Percentiles rank a stretch among this genome's conserved stretches.
phyloP scores from a whole-genome alignment of 2,797 vertebrate species.

The Prunella strophiata region DNA sequence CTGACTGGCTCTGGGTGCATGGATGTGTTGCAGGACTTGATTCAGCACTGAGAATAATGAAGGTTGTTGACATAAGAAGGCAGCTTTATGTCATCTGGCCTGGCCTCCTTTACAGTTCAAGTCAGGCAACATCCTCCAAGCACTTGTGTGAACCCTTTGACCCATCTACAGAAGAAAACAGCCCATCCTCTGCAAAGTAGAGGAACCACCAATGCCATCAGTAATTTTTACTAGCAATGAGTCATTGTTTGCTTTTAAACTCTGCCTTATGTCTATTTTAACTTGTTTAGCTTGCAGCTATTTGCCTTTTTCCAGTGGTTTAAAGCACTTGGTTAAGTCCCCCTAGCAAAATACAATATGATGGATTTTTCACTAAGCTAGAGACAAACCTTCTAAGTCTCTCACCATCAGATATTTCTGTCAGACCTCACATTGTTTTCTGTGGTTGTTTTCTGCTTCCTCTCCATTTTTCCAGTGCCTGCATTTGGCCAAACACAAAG shows the following conservation, averaged over 20 bases:
- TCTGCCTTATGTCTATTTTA: constrained; percentile 52
- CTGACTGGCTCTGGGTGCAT: background rate
- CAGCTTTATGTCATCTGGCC: background rate
- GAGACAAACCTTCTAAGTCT: background rate
- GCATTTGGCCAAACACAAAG: background rate
- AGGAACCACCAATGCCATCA: constrained; percentile 24
- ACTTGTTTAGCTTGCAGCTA: constrained; percentile 20
- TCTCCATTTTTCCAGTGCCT: background rate
- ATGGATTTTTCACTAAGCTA: background rate
- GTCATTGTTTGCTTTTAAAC: constrained; percentile 48
- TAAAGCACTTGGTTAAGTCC: constrained; percentile 17
- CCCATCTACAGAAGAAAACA: background rate
- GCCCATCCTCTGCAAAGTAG: background rate
- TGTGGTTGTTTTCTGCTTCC: background rate
- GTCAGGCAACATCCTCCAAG: background rate
- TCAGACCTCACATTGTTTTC: background rate
- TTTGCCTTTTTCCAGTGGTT: constrained; percentile 39
- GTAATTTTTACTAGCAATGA: constrained; percentile 35
- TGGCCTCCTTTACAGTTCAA: background rate
- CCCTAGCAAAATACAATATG: constrained; percentile 20
- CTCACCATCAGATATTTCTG: background rate
- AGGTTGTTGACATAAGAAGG: background rate
- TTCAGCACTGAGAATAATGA: rapidly evolving
- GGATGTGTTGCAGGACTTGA: background rate
- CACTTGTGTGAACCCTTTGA: background rate